Percentiles rank a stretch among this genome's conserved stretches.
These are phyloP conservation scores for Aplocera efformata DNA, from an alignment of 2,888 invertebrate genomes.

Conservation along the genomic window DNA sequence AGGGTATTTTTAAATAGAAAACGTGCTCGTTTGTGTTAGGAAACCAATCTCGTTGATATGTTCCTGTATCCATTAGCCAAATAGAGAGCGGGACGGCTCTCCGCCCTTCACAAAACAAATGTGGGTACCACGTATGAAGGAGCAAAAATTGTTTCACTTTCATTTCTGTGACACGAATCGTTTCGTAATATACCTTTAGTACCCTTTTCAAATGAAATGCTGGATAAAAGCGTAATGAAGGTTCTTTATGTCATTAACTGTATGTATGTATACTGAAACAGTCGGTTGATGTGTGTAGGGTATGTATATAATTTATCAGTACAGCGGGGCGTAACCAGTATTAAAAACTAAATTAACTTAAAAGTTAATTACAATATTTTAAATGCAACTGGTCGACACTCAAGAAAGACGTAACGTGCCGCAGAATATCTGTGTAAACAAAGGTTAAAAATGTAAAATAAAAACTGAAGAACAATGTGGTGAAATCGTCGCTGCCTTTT, in stretches of 20 bases:
- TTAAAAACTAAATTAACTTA: too few species aligned
- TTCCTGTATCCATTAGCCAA: conserved; percentile 55
- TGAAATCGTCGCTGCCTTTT: conserved; percentile 22
- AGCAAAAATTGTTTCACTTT: conserved; percentile 46
- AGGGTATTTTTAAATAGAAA: conserved; percentile 48
- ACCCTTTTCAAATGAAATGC: conserved; percentile 34
- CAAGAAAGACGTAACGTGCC: too few species aligned
- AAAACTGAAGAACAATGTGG: neutral
- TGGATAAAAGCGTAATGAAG: conserved; percentile 34
- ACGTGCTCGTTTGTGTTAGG: conserved; percentile 45
- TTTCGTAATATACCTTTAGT: conserved; percentile 29
- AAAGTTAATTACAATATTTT: too few species aligned
- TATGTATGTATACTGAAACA: conserved; percentile 17
- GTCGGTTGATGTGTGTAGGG: neutral
- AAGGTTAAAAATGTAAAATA: neutral
- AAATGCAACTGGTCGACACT: too few species aligned
- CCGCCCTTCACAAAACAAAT: conserved; percentile 49
- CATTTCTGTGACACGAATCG: conserved; percentile 36
- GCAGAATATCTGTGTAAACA: neutral
- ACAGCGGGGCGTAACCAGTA: too few species aligned
- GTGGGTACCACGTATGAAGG: conserved; percentile 39
- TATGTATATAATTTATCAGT: too few species aligned
- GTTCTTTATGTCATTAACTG: conserved; percentile 28
- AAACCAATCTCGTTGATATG: conserved; percentile 61
- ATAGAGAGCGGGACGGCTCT: conserved; percentile 46